Conservation (phyloP, 2,797 vertebrate species). For the Melanogrammus aeglefinus region DNA sequence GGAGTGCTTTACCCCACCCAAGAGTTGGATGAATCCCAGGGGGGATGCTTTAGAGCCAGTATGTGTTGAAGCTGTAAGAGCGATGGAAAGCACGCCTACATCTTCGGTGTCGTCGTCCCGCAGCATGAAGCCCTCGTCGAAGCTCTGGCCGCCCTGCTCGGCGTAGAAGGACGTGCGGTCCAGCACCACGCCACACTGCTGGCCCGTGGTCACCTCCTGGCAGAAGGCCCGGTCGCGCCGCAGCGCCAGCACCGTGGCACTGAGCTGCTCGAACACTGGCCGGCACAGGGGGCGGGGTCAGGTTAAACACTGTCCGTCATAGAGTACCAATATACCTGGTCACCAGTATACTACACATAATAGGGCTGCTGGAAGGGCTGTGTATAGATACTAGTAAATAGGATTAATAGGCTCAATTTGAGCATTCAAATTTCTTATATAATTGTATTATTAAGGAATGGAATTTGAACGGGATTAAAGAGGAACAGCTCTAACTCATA, state of each 20-base stretch:
- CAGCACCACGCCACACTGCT: slow-evolving; percentile 92
- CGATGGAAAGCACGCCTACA: slow-evolving; percentile 67
- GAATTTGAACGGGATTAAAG: too few species aligned
- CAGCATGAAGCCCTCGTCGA: slow-evolving; percentile 91
- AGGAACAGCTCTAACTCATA: too few species aligned
- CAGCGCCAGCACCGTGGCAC: slow-evolving; percentile 86
- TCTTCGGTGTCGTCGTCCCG: slow-evolving; percentile 86
- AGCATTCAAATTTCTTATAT: too few species aligned
- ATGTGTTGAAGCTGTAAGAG: neutral
- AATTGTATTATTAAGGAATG: too few species aligned
- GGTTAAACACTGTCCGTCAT: neutral
- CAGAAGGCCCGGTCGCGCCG: slow-evolving; percentile 88
- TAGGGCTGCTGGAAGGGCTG: neutral
- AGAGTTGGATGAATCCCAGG: neutral
- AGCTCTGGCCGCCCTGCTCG: slow-evolving; percentile 96
- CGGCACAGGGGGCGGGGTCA: neutral
- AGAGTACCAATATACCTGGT: neutral
- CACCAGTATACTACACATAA: neutral
- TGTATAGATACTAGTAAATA: too few species aligned
- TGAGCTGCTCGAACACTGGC: slow-evolving; percentile 72
- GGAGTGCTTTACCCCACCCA: neutral
- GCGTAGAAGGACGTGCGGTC: slow-evolving; percentile 95
- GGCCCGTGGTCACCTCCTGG: slow-evolving; percentile 85
- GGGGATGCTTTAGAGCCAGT: neutral
- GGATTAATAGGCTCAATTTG: too few species aligned